Evolutionary conservation across 53 echinoderm and acorn worm genomes (phyloP).

Genomic region (Temnopleurus reevesii): DNA sequence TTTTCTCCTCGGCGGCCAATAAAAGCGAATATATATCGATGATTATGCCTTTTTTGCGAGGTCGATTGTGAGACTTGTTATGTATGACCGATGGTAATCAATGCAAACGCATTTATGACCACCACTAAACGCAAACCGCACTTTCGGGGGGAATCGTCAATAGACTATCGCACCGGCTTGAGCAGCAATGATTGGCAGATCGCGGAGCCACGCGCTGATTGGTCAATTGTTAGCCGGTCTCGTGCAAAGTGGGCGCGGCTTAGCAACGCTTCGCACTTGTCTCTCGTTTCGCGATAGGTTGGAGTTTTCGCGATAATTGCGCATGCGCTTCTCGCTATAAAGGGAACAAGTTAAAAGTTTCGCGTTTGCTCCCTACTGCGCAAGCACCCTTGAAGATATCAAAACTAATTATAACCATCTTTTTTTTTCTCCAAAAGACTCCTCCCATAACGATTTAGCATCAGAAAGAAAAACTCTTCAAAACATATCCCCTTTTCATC

Average conservation of each 20-base stretch:
- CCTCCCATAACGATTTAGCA: conserved; percentile 3
- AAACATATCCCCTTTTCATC: conserved; percentile 44
- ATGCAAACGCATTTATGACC: conserved; percentile 38
- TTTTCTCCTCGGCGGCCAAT: conserved; percentile 24
- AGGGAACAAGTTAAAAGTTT: neutral
- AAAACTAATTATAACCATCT: conserved; percentile 29
- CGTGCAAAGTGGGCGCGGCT: conserved; percentile 21
- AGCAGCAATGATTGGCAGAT: conserved; percentile 45
- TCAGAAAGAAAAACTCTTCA: conserved; percentile 37
- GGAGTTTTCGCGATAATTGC: neutral
- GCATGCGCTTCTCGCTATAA: neutral
- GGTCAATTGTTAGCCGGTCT: conserved; percentile 49
- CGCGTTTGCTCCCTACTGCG: neutral
- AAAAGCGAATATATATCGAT: conserved; percentile 35
- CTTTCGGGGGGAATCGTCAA: conserved; percentile 15
- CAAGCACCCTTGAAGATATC: conserved; percentile 23
- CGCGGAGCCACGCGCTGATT: conserved; percentile 31
- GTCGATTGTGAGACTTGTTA: neutral
- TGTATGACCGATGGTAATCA: conserved; percentile 44
- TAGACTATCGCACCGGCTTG: neutral
- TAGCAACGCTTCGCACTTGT: neutral
- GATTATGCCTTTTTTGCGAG: conserved; percentile 2
- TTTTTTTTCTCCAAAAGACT: neutral
- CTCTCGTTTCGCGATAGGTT: neutral
- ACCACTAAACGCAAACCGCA: conserved; percentile 39